Evolutionary conservation across 2,888 invertebrate species (phyloP), one percentile per base, ranked within the genome.

Genomic region (Diarsia brunnea): DNA sequence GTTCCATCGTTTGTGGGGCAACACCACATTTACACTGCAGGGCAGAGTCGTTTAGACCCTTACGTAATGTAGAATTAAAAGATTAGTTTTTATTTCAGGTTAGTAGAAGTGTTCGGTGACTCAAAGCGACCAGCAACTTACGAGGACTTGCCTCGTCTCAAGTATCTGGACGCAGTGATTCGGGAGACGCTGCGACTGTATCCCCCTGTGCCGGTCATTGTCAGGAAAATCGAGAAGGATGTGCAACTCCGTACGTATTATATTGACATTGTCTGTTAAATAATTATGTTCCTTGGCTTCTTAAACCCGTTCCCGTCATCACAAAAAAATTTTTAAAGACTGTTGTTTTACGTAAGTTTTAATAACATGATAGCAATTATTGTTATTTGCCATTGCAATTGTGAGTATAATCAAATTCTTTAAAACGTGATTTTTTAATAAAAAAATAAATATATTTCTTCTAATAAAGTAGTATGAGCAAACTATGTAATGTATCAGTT

Each of bases 121-220:
- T 79, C 89, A 1, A 75, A 80, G n/a, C 81, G 86, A 47, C 74
- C 86, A 0, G 43, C 19, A 31, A 19, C 27, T 19, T 31, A 0
- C 4, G 60, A 60, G 31, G 60, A 60, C 27, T 88, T 7, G 66
- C 78, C 79, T 12, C 72, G 60, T 2, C 78, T 92, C 3, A 86
- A 87, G 55, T 91, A 89, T 65, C 64, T 90, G 49, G 92, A 92
- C 14, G 90, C 89, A 4, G 90, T 90, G 0, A 75, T 91, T 60
- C 87, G 81, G 49, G 92, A 92, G 64, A 85, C 91, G 0, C 49
- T 91, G 24, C 71, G 92, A 4, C 69, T 92, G n/a, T 91, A 90
- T 66, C 87, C 91, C 0, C 90, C 92, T 0, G 90, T 85, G 1
- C 92, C 92, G 0, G n/a, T 89, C 0, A 85, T 88, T 5, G 73